Percentiles rank a stretch among this genome's conserved stretches.
phyloP scores from a whole-genome alignment of 2,797 vertebrate genomes.

The Botia almorhae region DNA sequence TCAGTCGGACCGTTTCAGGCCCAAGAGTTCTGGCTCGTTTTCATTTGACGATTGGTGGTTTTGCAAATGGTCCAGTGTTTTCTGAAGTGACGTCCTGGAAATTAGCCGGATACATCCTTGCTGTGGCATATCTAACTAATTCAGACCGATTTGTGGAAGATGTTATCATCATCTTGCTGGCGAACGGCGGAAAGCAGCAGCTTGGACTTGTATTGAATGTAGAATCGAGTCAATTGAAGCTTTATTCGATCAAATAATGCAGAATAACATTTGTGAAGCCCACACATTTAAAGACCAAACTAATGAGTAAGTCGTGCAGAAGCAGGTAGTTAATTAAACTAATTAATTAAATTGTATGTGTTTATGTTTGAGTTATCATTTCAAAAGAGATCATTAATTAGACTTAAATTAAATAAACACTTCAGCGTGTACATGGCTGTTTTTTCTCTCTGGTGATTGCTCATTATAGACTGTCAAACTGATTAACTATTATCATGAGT shows the following conservation, averaged over 20 bases:
- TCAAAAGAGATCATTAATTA: slow-evolving; percentile 75
- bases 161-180: slow-evolving; percentile 33
- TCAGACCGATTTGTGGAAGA: slow-evolving; percentile 47
- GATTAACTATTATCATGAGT: slow-evolving; percentile 68
- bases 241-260: background rate
- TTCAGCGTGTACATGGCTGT: slow-evolving; percentile 66
- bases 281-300: slow-evolving; percentile 39
- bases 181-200: slow-evolving; percentile 5
- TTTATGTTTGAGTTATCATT: slow-evolving; percentile 76
- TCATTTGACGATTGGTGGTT: slow-evolving; percentile 46
- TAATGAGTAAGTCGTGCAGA: slow-evolving; percentile 49
- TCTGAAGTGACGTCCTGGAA: slow-evolving; percentile 63
- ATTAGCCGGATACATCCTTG: slow-evolving; percentile 65
- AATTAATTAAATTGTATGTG: slow-evolving; percentile 70
- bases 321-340: slow-evolving; percentile 71
- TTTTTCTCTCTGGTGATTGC: slow-evolving; percentile 68
- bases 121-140: slow-evolving; percentile 62
- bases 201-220: background rate
- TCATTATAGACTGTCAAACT: slow-evolving; percentile 68
- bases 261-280: background rate
- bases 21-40: slow-evolving; percentile 24
- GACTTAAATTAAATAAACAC: slow-evolving; percentile 77
- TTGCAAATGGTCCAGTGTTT: slow-evolving; percentile 36
- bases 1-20: slow-evolving; percentile 1
- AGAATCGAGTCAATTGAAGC: background rate